A percentile compares a stretch with the other conserved stretches of the same genome.
Evolutionary conservation across 2,888 invertebrate genomes (phyloP).

Genomic region (Eristalis tenax): DNA sequence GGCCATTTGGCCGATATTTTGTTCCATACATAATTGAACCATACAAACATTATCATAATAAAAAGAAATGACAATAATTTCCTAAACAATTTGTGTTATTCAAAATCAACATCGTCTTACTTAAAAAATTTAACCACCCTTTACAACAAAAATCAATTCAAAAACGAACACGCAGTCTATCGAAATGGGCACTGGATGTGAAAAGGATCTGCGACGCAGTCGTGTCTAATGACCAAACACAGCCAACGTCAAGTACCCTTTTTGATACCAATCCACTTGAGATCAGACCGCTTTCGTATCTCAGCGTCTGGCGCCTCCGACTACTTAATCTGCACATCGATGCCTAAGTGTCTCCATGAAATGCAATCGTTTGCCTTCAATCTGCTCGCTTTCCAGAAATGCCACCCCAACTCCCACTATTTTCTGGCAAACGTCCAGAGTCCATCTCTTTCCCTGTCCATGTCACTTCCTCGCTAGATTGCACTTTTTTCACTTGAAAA

Average conservation of each 20-base stretch:
- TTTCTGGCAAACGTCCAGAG: constrained; percentile 17
- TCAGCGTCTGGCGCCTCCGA: background rate
- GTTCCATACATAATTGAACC: no score
- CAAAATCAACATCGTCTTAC: no score
- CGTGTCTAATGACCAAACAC: background rate
- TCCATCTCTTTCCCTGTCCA: background rate
- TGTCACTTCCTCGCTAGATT: background rate
- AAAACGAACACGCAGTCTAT: no score
- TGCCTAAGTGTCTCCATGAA: background rate
- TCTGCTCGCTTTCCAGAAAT: background rate
- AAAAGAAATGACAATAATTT: no score
- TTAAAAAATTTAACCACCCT: no score
- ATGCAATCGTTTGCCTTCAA: background rate
- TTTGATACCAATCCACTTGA: background rate
- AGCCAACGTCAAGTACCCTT: background rate
- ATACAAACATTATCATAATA: no score
- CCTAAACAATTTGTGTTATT: no score
- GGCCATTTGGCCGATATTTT: no score
- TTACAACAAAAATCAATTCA: background rate
- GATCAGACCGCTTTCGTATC: background rate
- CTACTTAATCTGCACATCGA: background rate
- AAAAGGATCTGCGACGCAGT: background rate
- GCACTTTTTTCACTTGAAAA: background rate
- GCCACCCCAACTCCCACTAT: background rate
- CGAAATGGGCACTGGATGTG: no score